Percentiles rank a stretch among this genome's conserved stretches.
Evolutionary conservation across 2,888 invertebrate species (phyloP).

Genomic region (Stenodera caucasica): DNA sequence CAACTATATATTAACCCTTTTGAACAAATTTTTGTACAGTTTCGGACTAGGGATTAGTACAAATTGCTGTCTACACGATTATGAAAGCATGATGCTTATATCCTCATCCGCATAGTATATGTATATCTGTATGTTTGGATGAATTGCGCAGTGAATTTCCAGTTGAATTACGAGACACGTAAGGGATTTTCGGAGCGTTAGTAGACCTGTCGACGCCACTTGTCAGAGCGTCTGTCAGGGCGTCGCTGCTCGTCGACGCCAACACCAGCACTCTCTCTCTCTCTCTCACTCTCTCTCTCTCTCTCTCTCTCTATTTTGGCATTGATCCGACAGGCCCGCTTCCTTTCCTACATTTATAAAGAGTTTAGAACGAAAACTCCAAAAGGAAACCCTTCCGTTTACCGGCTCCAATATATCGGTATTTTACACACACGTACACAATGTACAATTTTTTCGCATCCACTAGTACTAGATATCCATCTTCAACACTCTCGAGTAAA

Average conservation of each 20-base stretch:
- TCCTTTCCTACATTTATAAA: not conserved
- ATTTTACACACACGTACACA: slow-evolving; percentile 8
- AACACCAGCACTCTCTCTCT: slow-evolving; percentile 2
- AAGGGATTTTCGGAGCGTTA: slow-evolving; percentile 32
- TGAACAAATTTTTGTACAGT: too few relatives aligned
- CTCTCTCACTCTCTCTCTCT: not conserved
- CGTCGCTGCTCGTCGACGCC: slow-evolving; percentile 24
- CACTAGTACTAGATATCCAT: slow-evolving; percentile 30
- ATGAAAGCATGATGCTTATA: not conserved
- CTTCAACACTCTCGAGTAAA: slow-evolving; percentile 17
- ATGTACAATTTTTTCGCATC: slow-evolving; percentile 23
- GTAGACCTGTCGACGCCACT: slow-evolving; percentile 34
- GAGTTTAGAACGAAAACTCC: slow-evolving; percentile 21
- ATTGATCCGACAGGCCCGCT: slow-evolving; percentile 27
- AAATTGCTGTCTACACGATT: not conserved
- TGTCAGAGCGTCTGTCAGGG: slow-evolving; percentile 35
- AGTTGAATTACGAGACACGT: slow-evolving; percentile 32
- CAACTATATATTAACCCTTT: too few relatives aligned
- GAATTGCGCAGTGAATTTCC: slow-evolving; percentile 30
- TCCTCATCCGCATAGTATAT: not conserved
- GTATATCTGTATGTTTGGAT: slow-evolving; percentile 5
- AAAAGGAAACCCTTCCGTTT: slow-evolving; percentile 30
- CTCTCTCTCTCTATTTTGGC: slow-evolving; percentile 5
- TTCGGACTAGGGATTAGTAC: not conserved
- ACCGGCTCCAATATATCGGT: slow-evolving; percentile 25